These are phyloP conservation scores for Xestobium rufovillosum DNA, from an alignment of 2,888 invertebrate genomes.

Conservation along the genomic window DNA sequence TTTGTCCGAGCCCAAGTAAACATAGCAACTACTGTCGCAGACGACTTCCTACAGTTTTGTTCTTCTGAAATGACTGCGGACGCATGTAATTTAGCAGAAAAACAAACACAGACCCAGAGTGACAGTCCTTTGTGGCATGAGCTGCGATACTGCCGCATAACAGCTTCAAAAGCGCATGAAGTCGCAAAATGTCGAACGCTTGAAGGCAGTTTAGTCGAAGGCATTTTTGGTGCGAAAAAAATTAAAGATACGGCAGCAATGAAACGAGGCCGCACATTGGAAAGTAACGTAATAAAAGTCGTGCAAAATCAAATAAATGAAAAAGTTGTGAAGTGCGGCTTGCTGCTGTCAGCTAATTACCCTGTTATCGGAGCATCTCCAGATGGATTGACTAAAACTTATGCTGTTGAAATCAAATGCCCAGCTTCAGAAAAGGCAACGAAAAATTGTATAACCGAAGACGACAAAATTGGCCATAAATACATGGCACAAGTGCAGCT, in stretches of 20 bases:
- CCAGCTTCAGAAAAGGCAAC: background rate
- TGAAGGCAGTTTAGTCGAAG: background rate
- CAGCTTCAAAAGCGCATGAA: background rate
- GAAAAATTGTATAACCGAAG: too few species aligned
- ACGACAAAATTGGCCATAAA: too few species aligned
- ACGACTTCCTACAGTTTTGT: background rate
- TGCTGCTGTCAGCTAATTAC: background rate
- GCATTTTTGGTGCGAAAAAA: background rate
- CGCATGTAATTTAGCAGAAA: background rate
- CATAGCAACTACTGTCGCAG: too few species aligned
- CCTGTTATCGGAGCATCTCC: background rate
- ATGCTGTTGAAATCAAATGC: conserved; percentile 1
- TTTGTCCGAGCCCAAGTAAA: too few species aligned
- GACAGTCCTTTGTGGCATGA: background rate
- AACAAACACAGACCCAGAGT: background rate
- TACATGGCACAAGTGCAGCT: conserved; percentile 19
- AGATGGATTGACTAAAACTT: background rate
- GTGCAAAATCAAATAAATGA: background rate
- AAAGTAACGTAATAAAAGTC: background rate
- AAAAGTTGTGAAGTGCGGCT: background rate
- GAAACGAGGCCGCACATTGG: background rate
- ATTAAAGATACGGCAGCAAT: background rate
- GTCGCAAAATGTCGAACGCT: background rate
- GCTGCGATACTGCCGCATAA: background rate
- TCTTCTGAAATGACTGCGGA: background rate